phyloP scores from a whole-genome alignment of 2,888 invertebrate species.

The Heliconius ethilla region DNA sequence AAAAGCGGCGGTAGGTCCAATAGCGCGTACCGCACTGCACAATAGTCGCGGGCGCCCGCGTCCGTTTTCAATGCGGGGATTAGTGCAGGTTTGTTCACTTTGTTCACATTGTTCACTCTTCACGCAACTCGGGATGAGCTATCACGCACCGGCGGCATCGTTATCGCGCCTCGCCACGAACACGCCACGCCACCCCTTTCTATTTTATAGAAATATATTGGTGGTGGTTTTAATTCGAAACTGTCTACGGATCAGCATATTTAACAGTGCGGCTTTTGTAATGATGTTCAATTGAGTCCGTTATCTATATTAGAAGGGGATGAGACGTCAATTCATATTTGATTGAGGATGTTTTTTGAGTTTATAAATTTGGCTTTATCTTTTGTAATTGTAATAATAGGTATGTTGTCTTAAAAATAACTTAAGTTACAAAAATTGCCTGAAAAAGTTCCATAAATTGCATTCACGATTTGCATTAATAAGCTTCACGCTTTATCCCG shows the following conservation, averaged over 20 bases:
- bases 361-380: not conserved
- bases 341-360: conserved; percentile 31
- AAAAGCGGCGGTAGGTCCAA: conserved; percentile 52
- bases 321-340: conserved; percentile 48
- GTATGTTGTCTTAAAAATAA: no score
- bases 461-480: no score
- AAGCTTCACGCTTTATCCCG: no score
- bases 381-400: not conserved
- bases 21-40: conserved; percentile 36
- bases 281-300: conserved; percentile 63
- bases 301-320: conserved; percentile 64
- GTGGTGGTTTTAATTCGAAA: conserved; percentile 69
- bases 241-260: conserved; percentile 75
- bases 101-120: conserved; percentile 62
- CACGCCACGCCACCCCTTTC: conserved; percentile 63
- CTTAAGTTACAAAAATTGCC: no score
- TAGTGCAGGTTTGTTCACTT: conserved; percentile 66
- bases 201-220: conserved; percentile 52
- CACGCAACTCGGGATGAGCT: conserved; percentile 60
- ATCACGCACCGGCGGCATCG: conserved; percentile 62
- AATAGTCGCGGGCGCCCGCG: conserved; percentile 44
- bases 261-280: conserved; percentile 65
- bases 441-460: no score
- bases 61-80: conserved; percentile 65
- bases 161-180: conserved; percentile 69